Evolutionary conservation across 2,888 invertebrate species (phyloP).

Genomic region (Keiferia lycopersicella): DNA sequence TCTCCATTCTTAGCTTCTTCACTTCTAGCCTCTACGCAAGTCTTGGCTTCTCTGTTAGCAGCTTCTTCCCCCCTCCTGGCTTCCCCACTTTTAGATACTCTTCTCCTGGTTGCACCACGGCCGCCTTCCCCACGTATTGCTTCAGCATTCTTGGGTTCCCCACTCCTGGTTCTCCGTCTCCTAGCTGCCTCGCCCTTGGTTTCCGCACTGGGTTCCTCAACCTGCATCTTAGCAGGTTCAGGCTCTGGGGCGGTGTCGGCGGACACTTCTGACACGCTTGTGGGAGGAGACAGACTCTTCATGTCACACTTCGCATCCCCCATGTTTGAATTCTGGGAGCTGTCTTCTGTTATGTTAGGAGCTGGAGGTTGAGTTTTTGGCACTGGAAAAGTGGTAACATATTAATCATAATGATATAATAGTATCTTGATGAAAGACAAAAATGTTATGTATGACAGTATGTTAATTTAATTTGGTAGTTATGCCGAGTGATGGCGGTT

Average conservation of each 20-base stretch:
- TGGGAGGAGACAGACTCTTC: constrained; percentile 55
- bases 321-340: constrained; percentile 65
- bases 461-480: too few species aligned
- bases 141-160: background rate
- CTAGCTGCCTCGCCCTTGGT: background rate
- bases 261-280: constrained; percentile 60
- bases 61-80: background rate
- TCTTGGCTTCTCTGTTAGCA: background rate
- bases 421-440: background rate
- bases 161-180: background rate
- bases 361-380: constrained; percentile 54
- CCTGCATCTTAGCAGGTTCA: constrained; percentile 24
- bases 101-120: too few species aligned
- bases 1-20: background rate
- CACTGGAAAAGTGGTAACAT: constrained; percentile 34
- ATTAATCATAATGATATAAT: background rate
- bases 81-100: background rate
- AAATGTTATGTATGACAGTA: too few species aligned
- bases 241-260: constrained; percentile 35
- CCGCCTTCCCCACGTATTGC: background rate
- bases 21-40: background rate
- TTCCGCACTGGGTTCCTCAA: background rate
- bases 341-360: constrained; percentile 62
- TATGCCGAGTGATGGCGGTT: too few species aligned
- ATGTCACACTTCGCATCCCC: constrained; percentile 57